These are phyloP conservation scores for Styela plicata DNA, from an alignment of 23 tunicate species.

Conservation along the genomic window DNA sequence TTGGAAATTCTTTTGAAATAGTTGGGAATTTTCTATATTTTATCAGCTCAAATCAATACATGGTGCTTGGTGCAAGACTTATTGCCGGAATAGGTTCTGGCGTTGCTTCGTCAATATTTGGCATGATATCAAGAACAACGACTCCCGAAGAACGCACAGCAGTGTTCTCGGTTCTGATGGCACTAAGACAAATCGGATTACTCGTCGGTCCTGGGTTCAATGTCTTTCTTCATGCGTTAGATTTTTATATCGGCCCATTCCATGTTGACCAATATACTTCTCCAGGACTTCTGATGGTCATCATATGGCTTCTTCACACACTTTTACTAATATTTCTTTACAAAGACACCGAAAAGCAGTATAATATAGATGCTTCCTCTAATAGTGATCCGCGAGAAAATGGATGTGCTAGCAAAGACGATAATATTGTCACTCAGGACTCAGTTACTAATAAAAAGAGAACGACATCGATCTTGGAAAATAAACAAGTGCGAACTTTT, in stretches of 20 bases:
- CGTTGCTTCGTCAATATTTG: conserved; percentile 25
- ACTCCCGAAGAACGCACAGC: conserved; percentile 23
- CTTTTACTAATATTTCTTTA: conserved; percentile 36
- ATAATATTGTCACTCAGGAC: background rate
- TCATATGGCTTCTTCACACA: conserved; percentile 57
- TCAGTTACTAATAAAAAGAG: background rate
- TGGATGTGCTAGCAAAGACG: background rate
- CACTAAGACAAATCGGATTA: conserved; percentile 13
- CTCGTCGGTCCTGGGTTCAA: conserved; percentile 49
- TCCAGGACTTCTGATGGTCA: conserved; percentile 53
- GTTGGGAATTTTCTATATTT: conserved; percentile 36
- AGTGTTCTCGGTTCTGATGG: conserved; percentile 17
- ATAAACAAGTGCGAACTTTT: background rate
- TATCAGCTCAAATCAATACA: conserved; percentile 22
- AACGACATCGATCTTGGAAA: background rate
- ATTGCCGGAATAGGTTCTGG: conserved; percentile 35
- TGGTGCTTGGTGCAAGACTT: conserved; percentile 25
- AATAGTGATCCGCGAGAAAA: background rate
- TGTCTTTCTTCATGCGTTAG: conserved; percentile 36
- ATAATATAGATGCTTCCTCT: background rate
- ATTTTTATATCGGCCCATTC: conserved; percentile 59
- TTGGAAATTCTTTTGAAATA: conserved; percentile 81
- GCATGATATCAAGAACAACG: conserved; percentile 19
- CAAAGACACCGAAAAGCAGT: conserved; percentile 23
- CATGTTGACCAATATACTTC: conserved; percentile 1